These are phyloP conservation scores for Mus caroli DNA, from an alignment of 2,797 vertebrate species.

Conservation along the genomic window DNA sequence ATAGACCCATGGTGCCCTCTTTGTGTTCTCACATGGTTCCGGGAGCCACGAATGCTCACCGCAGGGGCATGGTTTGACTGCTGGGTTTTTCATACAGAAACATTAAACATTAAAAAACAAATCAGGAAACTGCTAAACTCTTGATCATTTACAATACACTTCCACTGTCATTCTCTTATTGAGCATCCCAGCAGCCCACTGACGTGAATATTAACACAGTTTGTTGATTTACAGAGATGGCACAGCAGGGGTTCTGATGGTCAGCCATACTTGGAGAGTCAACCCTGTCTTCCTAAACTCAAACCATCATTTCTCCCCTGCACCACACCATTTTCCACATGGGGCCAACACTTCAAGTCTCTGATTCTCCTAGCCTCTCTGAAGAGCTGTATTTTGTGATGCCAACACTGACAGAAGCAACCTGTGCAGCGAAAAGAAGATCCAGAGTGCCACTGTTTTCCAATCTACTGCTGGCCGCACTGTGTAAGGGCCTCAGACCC, in stretches of 20 bases:
- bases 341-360: background rate
- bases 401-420: background rate
- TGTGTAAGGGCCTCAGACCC: background rate
- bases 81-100: constrained; percentile 20
- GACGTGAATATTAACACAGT: background rate
- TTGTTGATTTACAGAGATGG: background rate
- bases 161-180: background rate
- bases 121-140: background rate
- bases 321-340: accelerated
- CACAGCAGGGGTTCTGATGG: background rate
- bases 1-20: constrained; percentile 23
- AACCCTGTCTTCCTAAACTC: background rate
- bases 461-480: background rate
- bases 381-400: background rate
- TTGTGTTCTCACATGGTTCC: background rate
- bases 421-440: background rate
- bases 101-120: background rate
- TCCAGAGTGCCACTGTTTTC: background rate
- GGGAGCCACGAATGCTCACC: background rate
- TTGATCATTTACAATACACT: background rate
- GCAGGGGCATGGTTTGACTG: background rate
- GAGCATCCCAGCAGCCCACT: background rate
- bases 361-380: background rate
- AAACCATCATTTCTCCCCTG: background rate
- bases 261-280: background rate